These are phyloP conservation scores for Sminthurinus signatus DNA, from an alignment of 1,140 invertebrate genomes.

Conservation along the genomic window DNA sequence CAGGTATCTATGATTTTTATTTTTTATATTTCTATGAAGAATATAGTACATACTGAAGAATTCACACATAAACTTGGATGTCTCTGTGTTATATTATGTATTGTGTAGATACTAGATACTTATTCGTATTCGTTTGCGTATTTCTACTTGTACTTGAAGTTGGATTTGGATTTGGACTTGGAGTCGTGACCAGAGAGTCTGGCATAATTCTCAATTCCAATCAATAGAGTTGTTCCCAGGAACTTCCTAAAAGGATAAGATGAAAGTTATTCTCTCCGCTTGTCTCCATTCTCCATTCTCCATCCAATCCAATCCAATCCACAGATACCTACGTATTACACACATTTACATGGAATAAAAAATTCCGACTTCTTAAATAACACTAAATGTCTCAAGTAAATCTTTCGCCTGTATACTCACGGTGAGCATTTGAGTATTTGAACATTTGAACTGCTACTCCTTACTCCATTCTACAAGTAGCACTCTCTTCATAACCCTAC, in stretches of 20 bases:
- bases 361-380: slow-evolving; percentile 3
- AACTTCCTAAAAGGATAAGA: background rate
- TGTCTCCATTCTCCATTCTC: background rate
- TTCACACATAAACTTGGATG: no score
- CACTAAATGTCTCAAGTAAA: background rate
- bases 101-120: no score
- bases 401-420: no score
- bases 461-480: no score
- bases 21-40: no score
- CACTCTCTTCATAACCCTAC: no score
- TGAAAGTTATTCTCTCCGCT: background rate
- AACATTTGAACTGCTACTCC: no score
- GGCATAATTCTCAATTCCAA: slow-evolving; percentile 21
- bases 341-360: background rate
- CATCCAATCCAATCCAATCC: background rate
- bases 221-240: slow-evolving; percentile 13
- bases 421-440: no score
- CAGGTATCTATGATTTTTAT: no score
- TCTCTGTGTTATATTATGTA: no score
- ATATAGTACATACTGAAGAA: no score
- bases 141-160: background rate
- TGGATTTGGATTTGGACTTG: slow-evolving; percentile 10
- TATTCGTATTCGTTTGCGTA: no score
- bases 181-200: slow-evolving; percentile 19
- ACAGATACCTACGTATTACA: background rate